Evolutionary conservation across 2,797 vertebrate genomes (phyloP), one percentile per base, ranked within the genome.

Genomic region (Alauda arvensis): DNA sequence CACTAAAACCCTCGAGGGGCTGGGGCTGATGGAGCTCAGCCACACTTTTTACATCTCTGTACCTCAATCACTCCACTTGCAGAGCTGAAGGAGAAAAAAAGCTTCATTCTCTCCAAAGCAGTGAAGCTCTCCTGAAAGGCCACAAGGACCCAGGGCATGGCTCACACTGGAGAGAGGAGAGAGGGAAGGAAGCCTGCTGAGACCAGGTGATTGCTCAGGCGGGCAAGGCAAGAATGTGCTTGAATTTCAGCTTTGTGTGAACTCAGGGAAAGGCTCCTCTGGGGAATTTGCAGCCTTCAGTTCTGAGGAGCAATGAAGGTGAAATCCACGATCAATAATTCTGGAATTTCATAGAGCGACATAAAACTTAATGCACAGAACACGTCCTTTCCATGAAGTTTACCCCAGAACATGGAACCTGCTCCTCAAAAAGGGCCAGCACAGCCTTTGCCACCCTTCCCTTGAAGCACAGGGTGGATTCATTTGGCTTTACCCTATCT

Each of bases 91-190:
- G 42, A 79, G 61, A 13, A 51, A 63, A 51, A 63, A 76, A 79
- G 0, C 24, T 75, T 52, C 6, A 3, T 29, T 63, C 37, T 59
- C 56, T 65, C 51, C 26, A 55, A 49, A 88, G 63, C 43, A 43
- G 25, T 6, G 19, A 33, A 57, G 45, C 23, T 56, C n/a, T 84
- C 33, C 37, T 76, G 75, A 24, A 75, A 62, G 43, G 49, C 34
- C 65, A 9, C 29, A 26, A n/a, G 46, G 26, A 57, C 62, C 9
- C 56, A 34, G 56, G 53, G 46, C 25, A 34, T 0, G 0, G 34
- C 56, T 76, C 26, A 67, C 23, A 2, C 20, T 37, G 63, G 62
- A 18, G 49, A 43, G 16, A 45, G 31, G 72, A 59, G 24, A 42
- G 43, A 77, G 60, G 40, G 60, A 81, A 68, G 52, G 34, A 62